Evolutionary conservation across 2,888 invertebrate genomes (phyloP).

Genomic region (Lithophane leautieri): DNA sequence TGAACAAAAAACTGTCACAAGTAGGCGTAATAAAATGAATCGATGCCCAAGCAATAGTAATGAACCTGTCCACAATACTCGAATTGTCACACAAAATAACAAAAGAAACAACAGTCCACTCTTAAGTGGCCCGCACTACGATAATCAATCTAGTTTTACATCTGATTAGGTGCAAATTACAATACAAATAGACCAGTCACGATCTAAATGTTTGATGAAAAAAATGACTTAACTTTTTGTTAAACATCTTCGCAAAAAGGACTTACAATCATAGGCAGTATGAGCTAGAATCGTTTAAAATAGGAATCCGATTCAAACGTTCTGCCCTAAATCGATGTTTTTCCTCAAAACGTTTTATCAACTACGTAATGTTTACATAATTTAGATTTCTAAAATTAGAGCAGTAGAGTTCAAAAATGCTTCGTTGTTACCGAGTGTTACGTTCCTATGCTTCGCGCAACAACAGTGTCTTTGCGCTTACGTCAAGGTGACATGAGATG

Average conservation of each 20-base stretch:
- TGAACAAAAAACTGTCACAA: constrained; percentile 56
- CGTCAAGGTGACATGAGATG: constrained; percentile 89
- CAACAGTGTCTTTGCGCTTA: constrained; percentile 83
- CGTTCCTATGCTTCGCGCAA: constrained; percentile 62
- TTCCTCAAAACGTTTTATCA: constrained; percentile 71
- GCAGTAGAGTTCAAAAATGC: constrained; percentile 71
- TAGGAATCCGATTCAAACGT: constrained; percentile 50
- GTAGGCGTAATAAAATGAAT: constrained; percentile 72
- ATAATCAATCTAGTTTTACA: constrained; percentile 90
- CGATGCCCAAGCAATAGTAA: constrained; percentile 66
- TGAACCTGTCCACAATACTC: constrained; percentile 73
- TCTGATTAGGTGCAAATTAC: constrained; percentile 90
- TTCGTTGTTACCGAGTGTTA: constrained; percentile 59
- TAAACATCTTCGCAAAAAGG: constrained; percentile 48
- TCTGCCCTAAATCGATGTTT: constrained; percentile 43
- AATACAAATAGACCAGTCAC: constrained; percentile 89
- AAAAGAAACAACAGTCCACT: constrained; percentile 79
- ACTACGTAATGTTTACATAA: constrained; percentile 65
- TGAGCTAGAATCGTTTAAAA: constrained; percentile 36
- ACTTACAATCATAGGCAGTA: constrained; percentile 47
- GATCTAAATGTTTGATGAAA: constrained; percentile 69
- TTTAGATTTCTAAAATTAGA: constrained; percentile 68
- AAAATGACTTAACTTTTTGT: constrained; percentile 61
- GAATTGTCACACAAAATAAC: constrained; percentile 81
- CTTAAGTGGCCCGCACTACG: constrained; percentile 77